Evolutionary conservation across 2,113 vertebrate genomes (phyloP), one percentile per base, ranked within the genome.

Genomic region (Phycodurus eques): DNA sequence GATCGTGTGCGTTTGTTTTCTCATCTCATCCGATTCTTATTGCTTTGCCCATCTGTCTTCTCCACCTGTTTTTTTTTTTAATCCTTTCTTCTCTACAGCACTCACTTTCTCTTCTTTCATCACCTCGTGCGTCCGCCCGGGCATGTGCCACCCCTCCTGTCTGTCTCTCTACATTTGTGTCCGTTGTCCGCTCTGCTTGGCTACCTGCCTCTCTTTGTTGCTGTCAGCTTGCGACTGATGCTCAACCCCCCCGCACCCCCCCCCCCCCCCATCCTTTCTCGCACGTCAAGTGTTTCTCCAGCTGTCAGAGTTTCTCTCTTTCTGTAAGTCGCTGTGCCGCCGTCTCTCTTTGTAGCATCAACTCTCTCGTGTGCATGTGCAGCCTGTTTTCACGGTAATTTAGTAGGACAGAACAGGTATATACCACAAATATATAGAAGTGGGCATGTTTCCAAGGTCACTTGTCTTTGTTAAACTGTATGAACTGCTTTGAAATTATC

Each of bases 271-370:
- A 80, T 68, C 84, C 75, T 79, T 89, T 87, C 81, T 89, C 68
- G 70, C 64, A 72, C 72, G 71, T 86, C 84, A 91, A 66, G 90
- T 91, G 90, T 88, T 86, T 90, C 80, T 88, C 88, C 76, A 83
- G 90, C 88, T 91, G 90, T 90, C 90, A 91, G 88, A 89, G 85
- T 90, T 88, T 89, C 82, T 87, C 90, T 89, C 76, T 91, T 56
- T 90, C 88, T 91, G 88, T 89, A 89, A 90, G 90, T 88, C 75
- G 54, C 78, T 81, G 79, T 77, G 72, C 85, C 74, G 35, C 73
- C 81, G 79, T 83, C 76, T 83, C 53, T 74, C 47, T 72, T 72
- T 76, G 71, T 70, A 12, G 61, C 35, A 12, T 10, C 62, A 51
- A 39, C 3, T 47, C 35, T 62, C 66, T 60, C 5, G 43, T 73